Base-by-base conservation (phyloP, 2,797 vertebrate species). In the Clarias laeviceps region DNA sequence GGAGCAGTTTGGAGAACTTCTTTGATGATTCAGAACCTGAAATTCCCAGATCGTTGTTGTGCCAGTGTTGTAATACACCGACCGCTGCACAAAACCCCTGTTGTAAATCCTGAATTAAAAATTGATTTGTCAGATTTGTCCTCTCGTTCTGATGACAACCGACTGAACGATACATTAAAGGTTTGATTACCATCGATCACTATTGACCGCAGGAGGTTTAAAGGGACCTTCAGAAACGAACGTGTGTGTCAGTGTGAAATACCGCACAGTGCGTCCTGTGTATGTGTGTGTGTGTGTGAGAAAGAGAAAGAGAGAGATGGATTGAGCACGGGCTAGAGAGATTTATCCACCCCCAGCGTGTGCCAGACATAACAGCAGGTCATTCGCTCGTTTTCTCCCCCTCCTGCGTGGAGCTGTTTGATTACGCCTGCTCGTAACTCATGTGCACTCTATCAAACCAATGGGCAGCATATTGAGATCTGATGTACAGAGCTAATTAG, bases 401-500 rank as follows among this genome's bases (percentile, higher is more conserved):
- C 80, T 78, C 74, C 80, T 45, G 54, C 65, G 22, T 80, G 80
- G 88, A 89, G 87, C 86, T 87, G 78, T 93, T 93, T 89, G 87
- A 89, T 94, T 93, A 93, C 91, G 73, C 83, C 82, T 73, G 80
- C 86, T 88, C 84, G 27, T 82, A 85, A 88, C 82, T 89, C 80
- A 24, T 82, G 87, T 62, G 79, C 85, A 57, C 85, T 90, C 91
- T 91, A 89, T 90, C 94, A 95, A 93, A 94, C 94, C 94, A 92
- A 90, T 87, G 66, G 89, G 86, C 89, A 92, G 89, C 88, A 82
- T 91, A 93, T 92, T 91, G 94, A 93, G 88, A 89, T 88, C 89
- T 92, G 90, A 91, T 93, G 91, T 90, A 93, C 92, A 90, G 91
- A 89, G 90, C 91, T 94, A 94, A 95, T 95, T 94, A 95, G 92